phyloP scores from a whole-genome alignment of 53 echinoderm and acorn worm species.

The Henricia sp. region DNA sequence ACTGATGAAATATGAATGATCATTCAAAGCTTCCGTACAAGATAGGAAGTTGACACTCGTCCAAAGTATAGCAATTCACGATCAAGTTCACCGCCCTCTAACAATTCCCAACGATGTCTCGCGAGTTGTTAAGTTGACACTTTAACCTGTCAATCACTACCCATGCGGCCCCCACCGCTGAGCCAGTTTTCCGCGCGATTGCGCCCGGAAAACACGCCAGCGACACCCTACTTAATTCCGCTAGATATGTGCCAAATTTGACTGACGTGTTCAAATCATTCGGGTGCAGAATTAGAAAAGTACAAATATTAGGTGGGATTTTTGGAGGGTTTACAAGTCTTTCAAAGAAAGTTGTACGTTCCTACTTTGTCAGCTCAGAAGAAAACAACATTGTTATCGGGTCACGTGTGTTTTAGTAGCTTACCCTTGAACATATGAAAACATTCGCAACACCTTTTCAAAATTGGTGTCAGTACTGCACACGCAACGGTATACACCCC shows the following conservation, averaged over 20 bases:
- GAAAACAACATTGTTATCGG: no score
- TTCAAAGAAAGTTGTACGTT: no score
- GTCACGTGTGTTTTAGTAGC: no score
- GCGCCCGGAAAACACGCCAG: constrained; percentile 15
- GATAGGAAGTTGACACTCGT: no score
- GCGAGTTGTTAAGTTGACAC: no score
- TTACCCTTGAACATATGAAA: no score
- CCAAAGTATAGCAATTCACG: constrained; percentile 31
- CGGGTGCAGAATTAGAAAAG: not conserved
- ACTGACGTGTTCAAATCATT: constrained; percentile 10
- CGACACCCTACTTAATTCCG: constrained; percentile 44
- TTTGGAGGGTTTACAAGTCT: not conserved
- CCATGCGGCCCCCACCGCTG: not conserved
- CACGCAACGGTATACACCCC: no score
- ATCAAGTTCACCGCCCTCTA: constrained; percentile 50
- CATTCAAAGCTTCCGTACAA: no score
- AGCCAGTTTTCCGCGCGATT: constrained; percentile 57
- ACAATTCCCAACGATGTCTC: not conserved
- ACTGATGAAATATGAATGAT: no score
- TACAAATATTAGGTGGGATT: constrained; percentile 10
- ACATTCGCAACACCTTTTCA: no score
- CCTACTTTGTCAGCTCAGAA: no score
- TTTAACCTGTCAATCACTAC: constrained; percentile 31
- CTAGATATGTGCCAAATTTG: constrained; percentile 40
- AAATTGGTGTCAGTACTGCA: no score